Conservation (phyloP, 1,140 invertebrate species). For the Leptinotarsa texana region DNA sequence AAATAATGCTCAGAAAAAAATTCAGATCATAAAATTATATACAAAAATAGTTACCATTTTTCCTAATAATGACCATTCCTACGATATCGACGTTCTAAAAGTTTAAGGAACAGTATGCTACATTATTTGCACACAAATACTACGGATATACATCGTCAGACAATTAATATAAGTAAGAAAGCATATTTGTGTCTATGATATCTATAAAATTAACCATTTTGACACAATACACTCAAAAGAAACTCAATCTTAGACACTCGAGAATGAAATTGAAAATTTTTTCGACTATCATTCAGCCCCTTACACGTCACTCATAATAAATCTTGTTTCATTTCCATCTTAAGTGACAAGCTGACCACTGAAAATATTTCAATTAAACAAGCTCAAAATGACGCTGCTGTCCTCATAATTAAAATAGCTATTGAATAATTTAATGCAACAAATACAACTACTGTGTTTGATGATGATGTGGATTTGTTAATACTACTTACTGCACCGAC, state of each 20-base stretch:
- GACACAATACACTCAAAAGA: not conserved
- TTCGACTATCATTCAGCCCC: not conserved
- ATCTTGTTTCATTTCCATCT: constrained; percentile 1
- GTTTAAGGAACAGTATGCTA: not conserved
- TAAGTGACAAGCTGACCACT: constrained; percentile 15
- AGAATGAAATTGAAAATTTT: not conserved
- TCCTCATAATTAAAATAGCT: constrained; percentile 25
- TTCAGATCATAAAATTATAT: not conserved
- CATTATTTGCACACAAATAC: not conserved
- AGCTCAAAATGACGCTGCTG: constrained; percentile 23
- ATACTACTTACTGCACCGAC: constrained; percentile 37
- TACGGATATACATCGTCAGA: not conserved
- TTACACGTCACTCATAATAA: not conserved
- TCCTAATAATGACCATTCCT: not conserved
- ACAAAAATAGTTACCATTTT: not conserved
- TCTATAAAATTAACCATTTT: not conserved
- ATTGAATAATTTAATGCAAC: constrained; percentile 22
- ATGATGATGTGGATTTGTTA: constrained; percentile 27
- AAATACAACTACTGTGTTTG: constrained; percentile 38
- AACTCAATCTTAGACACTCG: not conserved
- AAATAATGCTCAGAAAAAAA: not conserved
- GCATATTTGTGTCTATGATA: not conserved
- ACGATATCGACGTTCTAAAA: not conserved
- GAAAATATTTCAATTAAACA: constrained; percentile 22
- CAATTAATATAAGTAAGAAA: not conserved